Conservation (phyloP, 2,797 vertebrate species). For the Parauchenoglanis ngamensis region DNA sequence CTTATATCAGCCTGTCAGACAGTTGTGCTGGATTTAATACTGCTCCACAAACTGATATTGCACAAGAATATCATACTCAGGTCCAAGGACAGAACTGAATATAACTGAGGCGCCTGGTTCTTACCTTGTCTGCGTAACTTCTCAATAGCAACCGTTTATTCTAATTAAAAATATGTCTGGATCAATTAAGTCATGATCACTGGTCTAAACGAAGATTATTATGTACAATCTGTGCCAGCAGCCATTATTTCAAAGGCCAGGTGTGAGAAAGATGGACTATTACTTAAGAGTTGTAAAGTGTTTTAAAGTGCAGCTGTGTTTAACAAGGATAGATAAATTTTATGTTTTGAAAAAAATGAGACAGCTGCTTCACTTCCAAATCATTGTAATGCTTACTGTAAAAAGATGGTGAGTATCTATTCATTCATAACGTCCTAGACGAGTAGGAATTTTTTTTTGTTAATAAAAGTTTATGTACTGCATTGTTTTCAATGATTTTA, state of each 20-base stretch:
- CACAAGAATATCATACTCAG: not conserved
- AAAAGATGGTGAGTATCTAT: not conserved
- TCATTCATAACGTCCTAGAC: not conserved
- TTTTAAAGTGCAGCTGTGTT: not conserved
- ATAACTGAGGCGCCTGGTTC: not conserved
- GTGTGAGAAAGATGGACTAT: not conserved
- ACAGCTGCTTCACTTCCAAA: not conserved
- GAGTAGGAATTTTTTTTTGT: not conserved
- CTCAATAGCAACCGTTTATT: not conserved
- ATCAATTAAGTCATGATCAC: not conserved
- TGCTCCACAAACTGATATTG: not conserved
- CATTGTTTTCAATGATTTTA: not conserved
- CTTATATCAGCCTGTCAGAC: not conserved
- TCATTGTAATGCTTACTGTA: not conserved
- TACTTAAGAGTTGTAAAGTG: not conserved
- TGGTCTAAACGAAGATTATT: not conserved
- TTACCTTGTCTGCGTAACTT: not conserved
- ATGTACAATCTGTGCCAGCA: not conserved
- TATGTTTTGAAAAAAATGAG: not conserved
- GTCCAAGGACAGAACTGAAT: not conserved
- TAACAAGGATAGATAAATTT: not conserved
- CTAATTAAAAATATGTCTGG: not conserved
- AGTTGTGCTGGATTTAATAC: not conserved
- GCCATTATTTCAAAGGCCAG: constrained; percentile 5
- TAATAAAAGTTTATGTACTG: not conserved